A percentile compares a stretch with the other conserved stretches of the same genome.
Evolutionary conservation across 2,888 invertebrate species (phyloP).

Genomic region (Cryptocephalus primarius): DNA sequence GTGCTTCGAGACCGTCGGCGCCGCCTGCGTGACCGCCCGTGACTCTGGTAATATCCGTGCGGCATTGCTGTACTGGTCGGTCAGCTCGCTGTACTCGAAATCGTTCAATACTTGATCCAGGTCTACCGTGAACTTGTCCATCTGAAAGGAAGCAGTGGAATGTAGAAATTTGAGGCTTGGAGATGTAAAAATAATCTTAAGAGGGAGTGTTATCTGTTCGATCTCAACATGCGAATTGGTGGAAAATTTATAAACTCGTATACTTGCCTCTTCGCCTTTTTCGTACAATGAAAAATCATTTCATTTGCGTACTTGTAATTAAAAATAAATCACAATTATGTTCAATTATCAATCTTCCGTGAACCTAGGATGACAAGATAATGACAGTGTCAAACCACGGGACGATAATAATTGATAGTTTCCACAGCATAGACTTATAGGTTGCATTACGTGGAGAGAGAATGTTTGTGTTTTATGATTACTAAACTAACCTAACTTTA

Average conservation of each 20-base stretch:
- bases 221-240: not conserved
- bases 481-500: too few species aligned
- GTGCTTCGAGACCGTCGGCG: slow-evolving; percentile 25
- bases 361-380: too few species aligned
- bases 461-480: too few species aligned
- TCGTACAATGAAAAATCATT: not conserved
- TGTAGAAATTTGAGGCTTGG: not conserved
- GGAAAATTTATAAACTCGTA: not conserved
- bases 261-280: not conserved
- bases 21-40: slow-evolving; percentile 1
- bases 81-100: slow-evolving; percentile 62
- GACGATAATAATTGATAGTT: too few species aligned
- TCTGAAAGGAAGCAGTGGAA: slow-evolving; percentile 8
- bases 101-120: slow-evolving; percentile 77
- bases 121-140: slow-evolving; percentile 50
- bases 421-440: too few species aligned
- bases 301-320: not conserved
- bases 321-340: too few species aligned
- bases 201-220: too few species aligned
- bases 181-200: too few species aligned
- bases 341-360: too few species aligned
- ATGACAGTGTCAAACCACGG: too few species aligned
- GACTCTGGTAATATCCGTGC: slow-evolving; percentile 3
- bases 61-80: slow-evolving; percentile 22
- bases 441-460: too few species aligned